These are phyloP conservation scores for Murina feae DNA, from an alignment of 2,113 vertebrate species.

Conservation along the genomic window DNA sequence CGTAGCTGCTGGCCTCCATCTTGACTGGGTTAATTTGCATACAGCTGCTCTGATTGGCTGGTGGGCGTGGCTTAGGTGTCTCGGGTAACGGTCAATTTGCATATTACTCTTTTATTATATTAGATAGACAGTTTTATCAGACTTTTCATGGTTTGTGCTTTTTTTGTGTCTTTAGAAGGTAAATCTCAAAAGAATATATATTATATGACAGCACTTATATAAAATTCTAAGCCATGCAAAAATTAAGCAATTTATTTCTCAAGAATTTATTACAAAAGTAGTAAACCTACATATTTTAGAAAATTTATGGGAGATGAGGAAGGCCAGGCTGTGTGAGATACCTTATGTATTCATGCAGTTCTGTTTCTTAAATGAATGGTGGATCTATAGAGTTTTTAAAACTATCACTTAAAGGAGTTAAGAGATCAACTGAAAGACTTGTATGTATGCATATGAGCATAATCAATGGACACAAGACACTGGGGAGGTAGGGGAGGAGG, in stretches of 20 bases:
- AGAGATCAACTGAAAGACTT: too few species aligned
- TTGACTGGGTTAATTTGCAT: too few species aligned
- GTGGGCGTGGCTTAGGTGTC: too few species aligned
- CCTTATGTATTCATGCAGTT: neutral
- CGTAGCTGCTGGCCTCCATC: too few species aligned
- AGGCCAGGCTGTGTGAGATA: neutral
- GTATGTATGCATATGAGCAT: too few species aligned
- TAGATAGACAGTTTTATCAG: neutral
- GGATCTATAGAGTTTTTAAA: neutral
- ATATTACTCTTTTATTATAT: too few species aligned
- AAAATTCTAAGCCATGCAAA: neutral
- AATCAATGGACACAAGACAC: too few species aligned
- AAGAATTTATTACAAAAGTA: neutral
- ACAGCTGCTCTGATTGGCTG: too few species aligned
- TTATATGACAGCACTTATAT: neutral
- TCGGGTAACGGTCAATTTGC: too few species aligned
- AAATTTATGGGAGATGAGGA: neutral
- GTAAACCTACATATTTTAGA: neutral
- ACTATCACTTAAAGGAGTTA: neutral
- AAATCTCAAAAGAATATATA: neutral
- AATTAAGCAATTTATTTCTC: neutral
- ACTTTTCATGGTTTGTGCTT: neutral
- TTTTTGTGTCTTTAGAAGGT: neutral
- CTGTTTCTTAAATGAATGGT: constrained; percentile 4
- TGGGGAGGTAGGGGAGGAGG: too few species aligned